Percentiles rank a stretch among this genome's conserved stretches.
Conservation (phyloP, 2,888 invertebrate species). For the Athalia cordata region DNA sequence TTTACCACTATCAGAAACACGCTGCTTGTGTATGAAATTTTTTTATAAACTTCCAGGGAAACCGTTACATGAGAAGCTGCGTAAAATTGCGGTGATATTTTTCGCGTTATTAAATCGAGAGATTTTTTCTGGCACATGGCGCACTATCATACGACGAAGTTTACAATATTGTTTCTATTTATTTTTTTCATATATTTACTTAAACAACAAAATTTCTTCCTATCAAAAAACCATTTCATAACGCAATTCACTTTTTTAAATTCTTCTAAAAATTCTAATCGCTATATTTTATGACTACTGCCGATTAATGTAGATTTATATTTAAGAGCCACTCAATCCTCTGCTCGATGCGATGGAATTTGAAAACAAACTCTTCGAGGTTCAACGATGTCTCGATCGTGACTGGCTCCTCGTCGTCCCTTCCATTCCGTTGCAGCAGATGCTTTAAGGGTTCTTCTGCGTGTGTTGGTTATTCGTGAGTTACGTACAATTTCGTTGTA, state of each 20-base stretch:
- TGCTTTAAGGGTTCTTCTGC: slow-evolving; percentile 63
- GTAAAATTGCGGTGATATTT: slow-evolving; percentile 35
- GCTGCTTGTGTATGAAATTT: slow-evolving; percentile 60
- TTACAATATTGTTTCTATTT: no score
- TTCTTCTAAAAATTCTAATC: no score
- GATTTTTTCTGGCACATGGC: slow-evolving; percentile 22
- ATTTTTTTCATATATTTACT: no score
- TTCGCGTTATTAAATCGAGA: slow-evolving; percentile 4
- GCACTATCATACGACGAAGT: no score
- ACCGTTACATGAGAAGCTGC: slow-evolving; percentile 56
- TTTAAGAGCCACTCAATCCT: no score
- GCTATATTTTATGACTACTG: no score
- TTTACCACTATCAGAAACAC: slow-evolving; percentile 61
- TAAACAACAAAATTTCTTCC: no score
- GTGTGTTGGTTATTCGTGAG: slow-evolving; percentile 22
- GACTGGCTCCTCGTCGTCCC: slow-evolving; percentile 64
- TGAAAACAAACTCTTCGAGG: neutral
- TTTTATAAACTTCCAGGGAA: slow-evolving; percentile 63
- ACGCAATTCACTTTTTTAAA: no score
- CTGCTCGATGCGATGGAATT: no score
- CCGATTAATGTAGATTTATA: no score
- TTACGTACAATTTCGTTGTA: slow-evolving; percentile 11
- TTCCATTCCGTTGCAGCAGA: slow-evolving; percentile 65
- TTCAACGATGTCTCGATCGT: slow-evolving; percentile 53
- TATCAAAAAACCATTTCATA: no score